These are phyloP conservation scores for Xenus cinereus DNA, from an alignment of 2,113 vertebrate species.

Conservation along the genomic window DNA sequence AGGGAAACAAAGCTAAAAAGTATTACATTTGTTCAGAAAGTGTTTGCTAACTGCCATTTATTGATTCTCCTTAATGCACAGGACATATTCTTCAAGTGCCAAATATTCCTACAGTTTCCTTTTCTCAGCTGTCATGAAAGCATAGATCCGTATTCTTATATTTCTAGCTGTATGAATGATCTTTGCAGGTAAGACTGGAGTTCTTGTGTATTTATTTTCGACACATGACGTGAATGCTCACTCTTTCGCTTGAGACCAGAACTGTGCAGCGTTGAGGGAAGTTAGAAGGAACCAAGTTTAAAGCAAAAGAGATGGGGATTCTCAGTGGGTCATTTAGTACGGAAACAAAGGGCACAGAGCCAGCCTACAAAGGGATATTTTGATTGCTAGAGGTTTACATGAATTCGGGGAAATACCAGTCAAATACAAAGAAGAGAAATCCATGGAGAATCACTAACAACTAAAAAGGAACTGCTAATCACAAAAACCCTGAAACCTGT, in stretches of 20 bases:
- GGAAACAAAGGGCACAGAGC: not conserved
- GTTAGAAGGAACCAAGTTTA: not conserved
- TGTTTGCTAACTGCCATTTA: not conserved
- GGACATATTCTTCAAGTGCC: conserved; percentile 96
- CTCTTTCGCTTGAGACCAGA: not conserved
- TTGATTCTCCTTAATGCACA: conserved; percentile 58
- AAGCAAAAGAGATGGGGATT: not conserved
- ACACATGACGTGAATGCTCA: not conserved
- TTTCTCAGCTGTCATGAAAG: conserved; percentile 97
- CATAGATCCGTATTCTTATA: conserved; percentile 95
- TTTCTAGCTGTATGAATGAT: conserved; percentile 96
- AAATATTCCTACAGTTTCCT: conserved; percentile 92
- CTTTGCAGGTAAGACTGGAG: conserved; percentile 91
- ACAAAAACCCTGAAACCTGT: not conserved
- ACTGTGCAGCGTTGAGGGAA: not conserved
- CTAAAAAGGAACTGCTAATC: not conserved
- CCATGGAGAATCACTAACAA: not conserved
- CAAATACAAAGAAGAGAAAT: not conserved
- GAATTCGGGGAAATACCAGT: not conserved
- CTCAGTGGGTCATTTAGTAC: not conserved
- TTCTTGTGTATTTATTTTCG: not conserved
- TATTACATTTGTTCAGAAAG: not conserved
- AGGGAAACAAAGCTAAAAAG: not conserved
- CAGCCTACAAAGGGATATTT: not conserved
- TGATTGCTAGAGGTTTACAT: not conserved